phyloP scores from a whole-genome alignment of 2,797 vertebrate species.

The Oryzias dopingdopingensis region DNA sequence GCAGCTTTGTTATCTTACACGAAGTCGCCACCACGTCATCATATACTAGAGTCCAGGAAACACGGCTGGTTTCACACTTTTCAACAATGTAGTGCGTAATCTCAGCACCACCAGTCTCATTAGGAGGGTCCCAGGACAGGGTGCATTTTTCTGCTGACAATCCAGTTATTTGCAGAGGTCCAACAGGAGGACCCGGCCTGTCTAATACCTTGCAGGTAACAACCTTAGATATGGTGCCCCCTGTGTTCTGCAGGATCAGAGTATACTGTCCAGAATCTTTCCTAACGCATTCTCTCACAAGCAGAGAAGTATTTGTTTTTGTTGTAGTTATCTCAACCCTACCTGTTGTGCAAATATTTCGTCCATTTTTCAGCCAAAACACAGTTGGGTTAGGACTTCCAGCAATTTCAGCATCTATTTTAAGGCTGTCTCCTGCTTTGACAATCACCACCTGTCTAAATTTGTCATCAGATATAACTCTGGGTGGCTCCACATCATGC shows the following conservation, averaged over 20 bases:
- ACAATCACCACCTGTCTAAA: conserved; percentile 87
- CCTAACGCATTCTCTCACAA: conserved; percentile 89
- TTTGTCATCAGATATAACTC: conserved; percentile 90
- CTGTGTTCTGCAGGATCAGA: conserved; percentile 89
- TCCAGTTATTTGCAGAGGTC: conserved; percentile 86
- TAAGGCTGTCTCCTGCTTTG: conserved; percentile 92
- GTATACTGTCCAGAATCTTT: conserved; percentile 94
- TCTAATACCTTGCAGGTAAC: conserved; percentile 94
- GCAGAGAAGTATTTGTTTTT: conserved; percentile 81
- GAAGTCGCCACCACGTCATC: conserved; percentile 89
- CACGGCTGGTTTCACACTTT: conserved; percentile 96
- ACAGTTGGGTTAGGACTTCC: conserved; percentile 90
- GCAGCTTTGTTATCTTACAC: conserved; percentile 93
- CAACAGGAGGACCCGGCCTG: conserved; percentile 91
- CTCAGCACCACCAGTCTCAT: conserved; percentile 92
- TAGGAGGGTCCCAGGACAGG: conserved; percentile 90
- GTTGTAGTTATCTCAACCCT: conserved; percentile 89
- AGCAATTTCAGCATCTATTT: conserved; percentile 89
- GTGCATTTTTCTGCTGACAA: conserved; percentile 92
- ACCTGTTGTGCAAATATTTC: conserved; percentile 89
- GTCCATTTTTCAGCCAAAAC: conserved; percentile 92
- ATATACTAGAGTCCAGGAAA: conserved; percentile 92
- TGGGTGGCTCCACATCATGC: conserved; percentile 92
- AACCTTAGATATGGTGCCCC: conserved; percentile 84
- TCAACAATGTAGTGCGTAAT: conserved; percentile 93